Percentiles rank a stretch among this genome's conserved stretches.
Conservation (phyloP, 2,113 vertebrate genomes). For the Forbesichthys papilliferus region DNA sequence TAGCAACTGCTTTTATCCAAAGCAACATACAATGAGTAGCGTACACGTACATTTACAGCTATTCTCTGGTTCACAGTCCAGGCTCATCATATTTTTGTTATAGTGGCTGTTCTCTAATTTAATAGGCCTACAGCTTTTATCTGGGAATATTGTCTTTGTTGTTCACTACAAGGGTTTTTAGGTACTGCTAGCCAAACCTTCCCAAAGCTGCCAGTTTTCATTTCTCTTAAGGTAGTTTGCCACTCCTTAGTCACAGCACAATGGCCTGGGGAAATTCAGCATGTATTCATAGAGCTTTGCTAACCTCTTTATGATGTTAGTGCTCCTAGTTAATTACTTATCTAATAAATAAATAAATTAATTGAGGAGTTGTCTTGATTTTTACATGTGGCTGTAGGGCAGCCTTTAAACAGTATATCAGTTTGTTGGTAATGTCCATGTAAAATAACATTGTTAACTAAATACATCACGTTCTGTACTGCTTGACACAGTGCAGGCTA, state of each 20-base stretch:
- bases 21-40: too few relatives aligned
- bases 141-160: too few relatives aligned
- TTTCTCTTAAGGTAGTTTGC: slow-evolving; percentile 17
- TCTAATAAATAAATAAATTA: not conserved
- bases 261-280: slow-evolving; percentile 13
- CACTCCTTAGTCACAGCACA: slow-evolving; percentile 39
- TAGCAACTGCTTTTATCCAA: too few relatives aligned
- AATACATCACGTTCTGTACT: not conserved
- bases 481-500: not conserved
- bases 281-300: slow-evolving; percentile 1
- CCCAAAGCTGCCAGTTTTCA: too few relatives aligned
- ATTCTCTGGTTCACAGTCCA: too few relatives aligned
- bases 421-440: not conserved
- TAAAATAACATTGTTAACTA: not conserved
- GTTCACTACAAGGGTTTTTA: too few relatives aligned
- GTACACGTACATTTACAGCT: too few relatives aligned
- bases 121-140: too few relatives aligned
- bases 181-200: too few relatives aligned
- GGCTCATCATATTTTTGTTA: too few relatives aligned
- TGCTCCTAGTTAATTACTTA: slow-evolving; percentile 28
- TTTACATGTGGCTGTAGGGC: not conserved
- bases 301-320: slow-evolving; percentile 22
- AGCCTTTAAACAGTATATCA: not conserved
- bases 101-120: too few relatives aligned
- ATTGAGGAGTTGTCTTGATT: slow-evolving; percentile 18